Base-by-base conservation (phyloP, 2,113 vertebrate species). In the Bubo blakistoni region DNA sequence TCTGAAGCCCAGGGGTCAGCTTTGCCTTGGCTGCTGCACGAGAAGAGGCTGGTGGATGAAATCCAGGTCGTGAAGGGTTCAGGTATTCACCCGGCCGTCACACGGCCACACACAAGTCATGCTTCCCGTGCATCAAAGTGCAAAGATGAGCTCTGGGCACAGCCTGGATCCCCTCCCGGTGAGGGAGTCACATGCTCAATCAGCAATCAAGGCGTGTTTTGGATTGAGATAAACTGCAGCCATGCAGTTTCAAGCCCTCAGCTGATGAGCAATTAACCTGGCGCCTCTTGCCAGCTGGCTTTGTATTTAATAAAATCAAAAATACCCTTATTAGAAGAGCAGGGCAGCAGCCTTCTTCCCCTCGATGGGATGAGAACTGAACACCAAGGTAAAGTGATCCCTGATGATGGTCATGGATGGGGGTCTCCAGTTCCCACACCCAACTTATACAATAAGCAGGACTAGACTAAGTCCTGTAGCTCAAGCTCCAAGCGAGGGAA, bases 1-100 rank as follows among this genome's bases (percentile, higher is more conserved):
- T 1, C 47, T 49, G 63, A 22, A 71, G 44, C 5, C 46, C 70
- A 34, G 46, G 22, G 47, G 21, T 0, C 62, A 51, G 63, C 70
- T 71, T 34, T 40, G 11, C 61, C 42, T 42, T 2, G 46, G 32
- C 3, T 15, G 0, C 34, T 6, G 66, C 40, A 4, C 0, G 2
- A 17, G 26, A 30, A 6, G 3, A 14, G 81, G 46, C 49, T 49
- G 74, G 44, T 13, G 26, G 54, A 1, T 21, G 40, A 44, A 26
- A 26, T 0, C 13, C 47, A 4, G 55, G 69, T 0, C 13, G 73
- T 1, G 4, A 38, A 5, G 0, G 1, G 82, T 30, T 40, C 40
- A 13, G 49, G 4, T 16, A 12, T 7, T 65, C 34, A 10, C 25
- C 59, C 21, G 20, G 46, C 65, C 24, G 11, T 58, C 78, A 34